Conservation (phyloP, 2,797 vertebrate species). For the Anas flavirostris region DNA sequence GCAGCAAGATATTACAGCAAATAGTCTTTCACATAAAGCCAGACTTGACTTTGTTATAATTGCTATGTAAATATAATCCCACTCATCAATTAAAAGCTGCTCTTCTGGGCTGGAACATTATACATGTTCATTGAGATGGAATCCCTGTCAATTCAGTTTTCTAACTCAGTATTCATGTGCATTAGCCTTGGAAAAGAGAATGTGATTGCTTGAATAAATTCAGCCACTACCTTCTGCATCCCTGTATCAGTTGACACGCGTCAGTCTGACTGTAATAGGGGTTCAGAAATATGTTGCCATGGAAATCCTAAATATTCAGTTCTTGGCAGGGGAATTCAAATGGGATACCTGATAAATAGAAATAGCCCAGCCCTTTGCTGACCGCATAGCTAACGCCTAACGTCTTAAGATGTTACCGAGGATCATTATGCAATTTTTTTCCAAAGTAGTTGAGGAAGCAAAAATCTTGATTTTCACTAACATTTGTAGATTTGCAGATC, state of each 20-base stretch:
- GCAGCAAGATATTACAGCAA: slow-evolving; percentile 2
- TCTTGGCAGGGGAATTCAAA: not conserved
- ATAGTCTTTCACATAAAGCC: slow-evolving; percentile 6
- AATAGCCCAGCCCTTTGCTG: not conserved
- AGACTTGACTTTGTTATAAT: slow-evolving; percentile 44
- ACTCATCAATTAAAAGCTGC: slow-evolving; percentile 46
- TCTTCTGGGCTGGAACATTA: slow-evolving; percentile 28
- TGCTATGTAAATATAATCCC: slow-evolving; percentile 60
- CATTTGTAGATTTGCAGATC: not conserved
- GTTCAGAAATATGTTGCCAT: slow-evolving; percentile 7
- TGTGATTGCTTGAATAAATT: slow-evolving; percentile 70
- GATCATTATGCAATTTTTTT: not conserved
- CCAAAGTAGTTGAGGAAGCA: not conserved
- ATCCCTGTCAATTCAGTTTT: slow-evolving; percentile 27
- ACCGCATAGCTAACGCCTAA: not conserved
- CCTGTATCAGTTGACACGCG: slow-evolving; percentile 1
- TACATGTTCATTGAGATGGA: slow-evolving; percentile 56
- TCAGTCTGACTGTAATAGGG: slow-evolving; percentile 9
- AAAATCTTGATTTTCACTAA: not conserved
- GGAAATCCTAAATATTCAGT: slow-evolving; percentile 58
- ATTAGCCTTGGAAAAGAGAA: slow-evolving; percentile 52
- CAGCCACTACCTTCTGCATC: slow-evolving; percentile 20
- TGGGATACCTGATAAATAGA: not conserved
- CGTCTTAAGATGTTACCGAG: not conserved
- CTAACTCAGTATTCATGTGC: slow-evolving; percentile 40